Conservation (phyloP, 2,113 vertebrate species). For the Piprites chloris region DNA sequence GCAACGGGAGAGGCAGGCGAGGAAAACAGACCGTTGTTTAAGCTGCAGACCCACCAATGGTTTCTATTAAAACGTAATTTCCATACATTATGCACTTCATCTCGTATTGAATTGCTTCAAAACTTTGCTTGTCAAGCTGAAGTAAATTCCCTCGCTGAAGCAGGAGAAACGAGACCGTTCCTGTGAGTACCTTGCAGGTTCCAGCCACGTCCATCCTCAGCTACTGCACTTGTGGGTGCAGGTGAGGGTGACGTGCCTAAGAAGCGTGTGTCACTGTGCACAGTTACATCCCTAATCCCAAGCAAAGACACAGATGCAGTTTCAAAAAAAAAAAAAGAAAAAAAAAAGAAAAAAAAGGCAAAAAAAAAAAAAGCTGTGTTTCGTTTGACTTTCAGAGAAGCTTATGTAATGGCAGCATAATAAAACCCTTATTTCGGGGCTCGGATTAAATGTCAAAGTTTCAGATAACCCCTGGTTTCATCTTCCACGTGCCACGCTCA, state of each 20-base stretch:
- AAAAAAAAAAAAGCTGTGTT: neutral
- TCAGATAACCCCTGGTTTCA: neutral
- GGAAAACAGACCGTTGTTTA: neutral
- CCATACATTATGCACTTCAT: neutral
- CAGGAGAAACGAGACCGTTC: neutral
- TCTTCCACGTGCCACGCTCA: neutral
- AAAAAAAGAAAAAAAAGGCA: neutral
- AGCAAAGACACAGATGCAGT: slow-evolving; percentile 30
- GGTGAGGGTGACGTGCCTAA: neutral
- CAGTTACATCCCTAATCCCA: slow-evolving; percentile 2
- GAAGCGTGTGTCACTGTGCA: slow-evolving; percentile 4
- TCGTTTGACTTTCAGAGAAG: slow-evolving; percentile 23
- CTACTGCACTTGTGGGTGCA: neutral
- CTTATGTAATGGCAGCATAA: slow-evolving; percentile 1
- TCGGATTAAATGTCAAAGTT: neutral
- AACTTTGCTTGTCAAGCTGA: slow-evolving; percentile 16
- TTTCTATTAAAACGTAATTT: slow-evolving; percentile 15
- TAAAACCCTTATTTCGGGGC: neutral
- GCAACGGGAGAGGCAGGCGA: neutral
- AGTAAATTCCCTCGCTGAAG: neutral
- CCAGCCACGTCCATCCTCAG: neutral
- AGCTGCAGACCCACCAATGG: neutral
- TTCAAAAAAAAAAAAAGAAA: neutral
- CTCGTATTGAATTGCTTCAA: neutral
- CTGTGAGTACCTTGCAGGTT: neutral